These are phyloP conservation scores for Paratrypauchen microcephalus DNA, from an alignment of 2,797 vertebrate genomes.

Conservation along the genomic window DNA sequence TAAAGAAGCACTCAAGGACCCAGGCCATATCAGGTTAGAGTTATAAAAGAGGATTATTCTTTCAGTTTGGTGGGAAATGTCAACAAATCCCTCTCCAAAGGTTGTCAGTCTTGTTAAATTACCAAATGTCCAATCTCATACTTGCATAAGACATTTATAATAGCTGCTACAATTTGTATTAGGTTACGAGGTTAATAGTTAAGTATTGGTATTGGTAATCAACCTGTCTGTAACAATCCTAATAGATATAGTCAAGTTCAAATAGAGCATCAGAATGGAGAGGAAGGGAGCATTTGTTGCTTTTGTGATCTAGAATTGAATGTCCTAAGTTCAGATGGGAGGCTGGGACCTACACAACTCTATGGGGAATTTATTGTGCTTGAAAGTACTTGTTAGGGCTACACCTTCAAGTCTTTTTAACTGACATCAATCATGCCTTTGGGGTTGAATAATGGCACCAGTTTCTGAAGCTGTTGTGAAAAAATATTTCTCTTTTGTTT, in stretches of 20 bases:
- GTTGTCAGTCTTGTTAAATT: constrained; percentile 55
- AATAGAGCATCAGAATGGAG: background rate
- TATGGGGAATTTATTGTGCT: no score
- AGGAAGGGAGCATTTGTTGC: background rate
- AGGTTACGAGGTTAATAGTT: background rate
- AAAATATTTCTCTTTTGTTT: no score
- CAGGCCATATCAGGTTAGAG: constrained; percentile 60
- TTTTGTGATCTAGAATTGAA: no score
- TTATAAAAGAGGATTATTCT: constrained; percentile 66
- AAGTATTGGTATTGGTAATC: background rate
- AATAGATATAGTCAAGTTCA: background rate
- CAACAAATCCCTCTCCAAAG: constrained; percentile 54
- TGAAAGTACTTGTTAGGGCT: no score
- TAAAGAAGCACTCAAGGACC: constrained; percentile 61
- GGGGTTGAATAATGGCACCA: no score
- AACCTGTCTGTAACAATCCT: background rate
- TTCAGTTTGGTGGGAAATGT: constrained; percentile 60
- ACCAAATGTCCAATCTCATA: constrained; percentile 54
- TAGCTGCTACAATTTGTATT: constrained; percentile 4
- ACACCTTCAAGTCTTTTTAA: no score
- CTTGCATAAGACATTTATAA: constrained; percentile 8
- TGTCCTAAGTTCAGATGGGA: no score
- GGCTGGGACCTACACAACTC: no score
- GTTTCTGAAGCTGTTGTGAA: no score
- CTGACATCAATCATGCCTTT: no score